Evolutionary conservation across 2,797 vertebrate genomes (phyloP).

Genomic region (Neomorphus geoffroyi): DNA sequence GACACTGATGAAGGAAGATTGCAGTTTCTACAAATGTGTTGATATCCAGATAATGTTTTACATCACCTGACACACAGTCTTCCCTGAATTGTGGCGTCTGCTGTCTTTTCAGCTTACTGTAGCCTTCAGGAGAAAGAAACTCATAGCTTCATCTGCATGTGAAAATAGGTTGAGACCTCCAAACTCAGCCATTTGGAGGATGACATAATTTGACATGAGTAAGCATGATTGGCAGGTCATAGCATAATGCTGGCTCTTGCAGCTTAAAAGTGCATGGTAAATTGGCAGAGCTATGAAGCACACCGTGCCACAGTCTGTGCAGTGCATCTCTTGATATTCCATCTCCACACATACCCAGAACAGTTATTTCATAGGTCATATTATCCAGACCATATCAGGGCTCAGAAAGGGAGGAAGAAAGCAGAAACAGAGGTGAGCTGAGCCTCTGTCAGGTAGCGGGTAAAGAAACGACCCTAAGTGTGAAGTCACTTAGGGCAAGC

Average conservation of each 20-base stretch:
- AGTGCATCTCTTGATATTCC: neutral
- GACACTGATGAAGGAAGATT: neutral
- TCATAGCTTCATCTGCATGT: constrained; percentile 32
- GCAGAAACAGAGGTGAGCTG: neutral
- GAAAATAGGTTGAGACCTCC: constrained; percentile 66
- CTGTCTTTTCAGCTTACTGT: constrained; percentile 32
- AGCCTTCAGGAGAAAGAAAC: constrained; percentile 11
- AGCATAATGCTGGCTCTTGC: constrained; percentile 41
- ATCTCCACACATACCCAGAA: neutral
- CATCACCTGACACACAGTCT: neutral
- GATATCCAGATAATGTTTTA: neutral
- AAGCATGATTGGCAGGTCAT: constrained; percentile 62
- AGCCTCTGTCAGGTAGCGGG: neutral
- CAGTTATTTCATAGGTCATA: neutral
- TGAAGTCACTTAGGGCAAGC: neutral
- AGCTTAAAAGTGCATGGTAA: constrained; percentile 11
- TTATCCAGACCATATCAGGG: neutral
- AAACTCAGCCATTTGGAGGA: constrained; percentile 47
- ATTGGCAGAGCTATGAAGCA: constrained; percentile 12
- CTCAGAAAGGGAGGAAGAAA: neutral
- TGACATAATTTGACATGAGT: constrained; percentile 56
- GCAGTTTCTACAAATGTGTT: neutral
- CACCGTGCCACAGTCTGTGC: neutral
- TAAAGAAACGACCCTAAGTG: neutral
- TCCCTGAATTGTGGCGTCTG: neutral